Base-by-base conservation (phyloP, 2,113 vertebrate species). In the Nothobranchius furzeri region DNA sequence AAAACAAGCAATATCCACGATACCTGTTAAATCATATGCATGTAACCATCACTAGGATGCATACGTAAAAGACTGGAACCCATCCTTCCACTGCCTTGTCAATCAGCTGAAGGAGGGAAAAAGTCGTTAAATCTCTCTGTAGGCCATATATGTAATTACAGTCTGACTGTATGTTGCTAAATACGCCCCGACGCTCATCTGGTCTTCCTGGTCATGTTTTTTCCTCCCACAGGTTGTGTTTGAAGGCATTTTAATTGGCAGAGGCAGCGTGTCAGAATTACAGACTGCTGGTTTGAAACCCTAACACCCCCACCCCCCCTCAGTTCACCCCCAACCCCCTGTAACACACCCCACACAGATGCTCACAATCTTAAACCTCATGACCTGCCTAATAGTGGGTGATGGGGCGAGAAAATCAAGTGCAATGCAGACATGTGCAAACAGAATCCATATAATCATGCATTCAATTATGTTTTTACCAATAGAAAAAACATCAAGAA, bases 101-200 rank as follows among this genome's bases (percentile, higher is more conserved):
- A 93, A 93, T 93, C 92, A 92, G 83, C 77, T 36, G 79, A 73
- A 75, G 83, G 72, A 90, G 85, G 30, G 48, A 87, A 89, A 93
- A 91, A 91, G 88, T 90, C 89, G 92, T 93, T 91, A 93, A 93
- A 94, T 92, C 85, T 92, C 87, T 88, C 87, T 90, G 91, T 91
- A 91, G 84, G 87, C 92, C 91, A 91, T 90, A 87, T 76, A 90
- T 93, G 89, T 93, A 94, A 94, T 94, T 94, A 93, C 89, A 94
- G 93, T 92, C 91, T 92, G 92, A 88, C 90, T 87, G 90, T 87
- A 91, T 93, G 92, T 91, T 91, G 90, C 92, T 93, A 92, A 93
- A 93, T 92, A 90, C 89, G 91, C 92, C 90, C 82, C 85, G 83
- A 83, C 83, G 85, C 87, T 87, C 64, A 85, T 88, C 88, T 89